Base-by-base conservation (phyloP, 2,797 vertebrate genomes). In the Scomberomorus guttatus region DNA sequence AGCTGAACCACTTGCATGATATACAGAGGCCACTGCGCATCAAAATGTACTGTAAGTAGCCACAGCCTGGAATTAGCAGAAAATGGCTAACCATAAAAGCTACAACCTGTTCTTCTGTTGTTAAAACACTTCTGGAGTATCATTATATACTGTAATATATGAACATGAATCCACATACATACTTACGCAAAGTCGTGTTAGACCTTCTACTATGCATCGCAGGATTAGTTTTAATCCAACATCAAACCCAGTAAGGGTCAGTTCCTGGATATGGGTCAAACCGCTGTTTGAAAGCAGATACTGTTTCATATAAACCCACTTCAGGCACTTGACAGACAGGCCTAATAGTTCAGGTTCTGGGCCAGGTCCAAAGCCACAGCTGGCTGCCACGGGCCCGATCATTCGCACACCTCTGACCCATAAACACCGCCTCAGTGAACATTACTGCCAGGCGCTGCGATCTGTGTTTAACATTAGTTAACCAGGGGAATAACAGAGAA, bases 401-500 rank as follows among this genome's bases (percentile, higher is more conserved):
- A 83, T 79, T 92, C 90, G 84, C 79, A 90, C 90, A 89, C 91
- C 84, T 90, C 89, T 90, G 90, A 91, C 90, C 90, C 87, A 89
- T 91, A 91, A 92, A 92, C 87, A 83, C 68, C 1, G 71, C 71
- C 77, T 87, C 81, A 55, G 84, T 82, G 88, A 92, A 88, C 89
- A 90, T 92, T 86, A 87, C 90, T 88, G 90, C 91, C 92, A 90
- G 83, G 59, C 67, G 3, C 66, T 55, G 75, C 66, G 62, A 88
- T 91, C 90, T 92, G 90, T 91, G 90, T 94, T 93, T 92, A 91
- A 84, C 90, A 92, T 94, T 75, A 90, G 88, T 92, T 90, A 87
- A 89, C 75, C 18, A 42, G 62, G 82, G 46, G 68, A 90, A 87
- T 88, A 88, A 90, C 83, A 90, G 72, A 79, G 68, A 74, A 83